Evolutionary conservation across 2,888 invertebrate species (phyloP).

Genomic region (Perdita meconis): DNA sequence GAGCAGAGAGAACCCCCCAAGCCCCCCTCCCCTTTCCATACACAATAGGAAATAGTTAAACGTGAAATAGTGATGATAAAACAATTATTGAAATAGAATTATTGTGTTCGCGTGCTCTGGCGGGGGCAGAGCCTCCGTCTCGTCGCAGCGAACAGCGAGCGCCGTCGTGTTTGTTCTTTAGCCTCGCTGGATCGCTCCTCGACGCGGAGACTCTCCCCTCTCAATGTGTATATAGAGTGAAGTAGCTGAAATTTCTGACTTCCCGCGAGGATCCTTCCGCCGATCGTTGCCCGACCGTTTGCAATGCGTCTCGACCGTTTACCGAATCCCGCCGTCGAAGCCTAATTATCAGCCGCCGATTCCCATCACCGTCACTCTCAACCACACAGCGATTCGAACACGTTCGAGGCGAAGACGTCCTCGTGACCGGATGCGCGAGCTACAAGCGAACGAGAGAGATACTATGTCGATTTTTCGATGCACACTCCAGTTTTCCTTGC

Average conservation of each 20-base stretch:
- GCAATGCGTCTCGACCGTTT: not conserved
- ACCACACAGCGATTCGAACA: too few relatives aligned
- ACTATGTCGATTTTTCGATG: conserved; percentile 23
- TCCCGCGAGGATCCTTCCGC: conserved; percentile 27
- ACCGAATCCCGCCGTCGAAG: not conserved
- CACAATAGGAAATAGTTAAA: conserved; percentile 78
- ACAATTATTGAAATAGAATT: conserved; percentile 77
- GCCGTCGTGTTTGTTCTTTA: conserved; percentile 34
- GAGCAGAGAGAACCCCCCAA: conserved; percentile 8
- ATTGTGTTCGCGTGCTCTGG: conserved; percentile 79
- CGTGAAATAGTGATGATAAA: conserved; percentile 75
- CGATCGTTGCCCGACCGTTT: not conserved
- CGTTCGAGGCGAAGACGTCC: not conserved
- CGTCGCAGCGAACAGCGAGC: conserved; percentile 14
- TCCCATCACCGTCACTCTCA: not conserved
- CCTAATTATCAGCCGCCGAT: not conserved
- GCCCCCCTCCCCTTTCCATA: conserved; percentile 56
- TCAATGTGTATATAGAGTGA: conserved; percentile 74
- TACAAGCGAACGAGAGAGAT: conserved; percentile 6
- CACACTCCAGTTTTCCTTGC: not conserved
- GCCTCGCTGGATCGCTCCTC: conserved; percentile 33
- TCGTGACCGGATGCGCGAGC: not conserved
- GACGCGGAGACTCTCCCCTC: conserved; percentile 49
- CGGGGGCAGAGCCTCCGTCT: conserved; percentile 45
- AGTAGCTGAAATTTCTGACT: conserved; percentile 63